A percentile compares a stretch with the other conserved stretches of the same genome.
These are phyloP conservation scores for Saccopteryx leptura DNA, from an alignment of 2,113 vertebrate genomes.

Conservation along the genomic window DNA sequence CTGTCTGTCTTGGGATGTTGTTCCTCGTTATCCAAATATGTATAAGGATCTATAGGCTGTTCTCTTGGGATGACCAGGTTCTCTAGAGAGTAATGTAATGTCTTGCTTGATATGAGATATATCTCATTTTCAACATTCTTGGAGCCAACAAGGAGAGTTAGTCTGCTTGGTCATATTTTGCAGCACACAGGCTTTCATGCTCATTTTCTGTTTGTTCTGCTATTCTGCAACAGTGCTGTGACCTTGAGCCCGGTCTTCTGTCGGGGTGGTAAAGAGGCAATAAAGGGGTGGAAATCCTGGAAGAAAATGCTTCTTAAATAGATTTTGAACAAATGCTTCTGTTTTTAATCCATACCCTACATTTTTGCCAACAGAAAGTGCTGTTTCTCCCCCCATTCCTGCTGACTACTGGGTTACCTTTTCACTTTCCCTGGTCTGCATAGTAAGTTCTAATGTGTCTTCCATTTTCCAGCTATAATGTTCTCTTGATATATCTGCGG, in stretches of 20 bases:
- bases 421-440: background rate
- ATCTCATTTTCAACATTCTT: background rate
- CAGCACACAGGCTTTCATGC: no score
- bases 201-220: background rate
- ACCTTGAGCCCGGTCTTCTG: background rate
- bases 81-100: background rate
- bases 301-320: background rate
- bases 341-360: background rate
- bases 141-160: fast-evolving
- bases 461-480: background rate
- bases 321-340: background rate
- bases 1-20: background rate
- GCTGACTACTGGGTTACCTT: background rate
- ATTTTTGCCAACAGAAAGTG: background rate
- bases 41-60: background rate
- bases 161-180: background rate
- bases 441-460: background rate
- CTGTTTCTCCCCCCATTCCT: background rate
- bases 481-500: background rate
- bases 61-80: background rate
- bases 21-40: background rate
- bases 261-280: background rate
- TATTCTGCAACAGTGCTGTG: background rate
- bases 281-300: background rate
- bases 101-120: background rate